Evolutionary conservation across 1,140 invertebrate species (phyloP).

Genomic region (Saccostrea glomerata): DNA sequence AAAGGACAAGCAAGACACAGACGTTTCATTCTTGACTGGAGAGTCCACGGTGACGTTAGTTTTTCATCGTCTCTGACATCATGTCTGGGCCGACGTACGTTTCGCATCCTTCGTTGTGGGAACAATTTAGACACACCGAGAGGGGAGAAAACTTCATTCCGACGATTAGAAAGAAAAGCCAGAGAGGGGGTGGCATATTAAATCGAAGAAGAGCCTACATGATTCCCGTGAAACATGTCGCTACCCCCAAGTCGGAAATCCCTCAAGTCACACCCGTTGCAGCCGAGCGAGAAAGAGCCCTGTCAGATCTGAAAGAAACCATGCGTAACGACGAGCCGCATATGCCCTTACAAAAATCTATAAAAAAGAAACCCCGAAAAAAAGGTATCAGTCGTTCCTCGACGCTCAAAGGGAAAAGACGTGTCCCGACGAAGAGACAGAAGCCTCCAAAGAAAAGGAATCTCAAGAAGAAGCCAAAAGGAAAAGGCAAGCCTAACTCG

Average conservation of each 20-base stretch:
- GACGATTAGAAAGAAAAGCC: background rate
- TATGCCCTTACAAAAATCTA: slow-evolving; percentile 7
- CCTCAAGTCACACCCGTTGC: slow-evolving; percentile 26
- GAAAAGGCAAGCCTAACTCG: slow-evolving; percentile 32
- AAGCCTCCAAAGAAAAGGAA: background rate
- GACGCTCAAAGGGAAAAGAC: background rate
- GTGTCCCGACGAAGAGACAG: slow-evolving; percentile 26
- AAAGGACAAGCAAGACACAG: background rate
- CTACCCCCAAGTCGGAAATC: background rate
- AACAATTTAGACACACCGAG: slow-evolving; percentile 21
- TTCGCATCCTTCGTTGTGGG: slow-evolving; percentile 21
- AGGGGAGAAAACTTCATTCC: slow-evolving; percentile 19
- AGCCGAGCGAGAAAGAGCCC: slow-evolving; percentile 4
- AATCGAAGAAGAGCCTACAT: background rate
- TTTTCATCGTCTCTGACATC: background rate
- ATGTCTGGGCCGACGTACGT: slow-evolving; percentile 25
- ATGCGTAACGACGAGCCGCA: slow-evolving; percentile 14
- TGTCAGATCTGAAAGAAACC: slow-evolving; percentile 17
- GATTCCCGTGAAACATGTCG: background rate
- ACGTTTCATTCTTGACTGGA: slow-evolving; percentile 1
- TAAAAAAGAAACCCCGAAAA: slow-evolving; percentile 1
- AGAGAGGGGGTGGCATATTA: slow-evolving; percentile 6
- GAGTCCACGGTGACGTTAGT: background rate
- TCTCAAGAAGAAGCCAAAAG: slow-evolving; percentile 24
- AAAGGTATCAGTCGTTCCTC: background rate